Conservation (phyloP, 2,888 invertebrate genomes). For the Drymonia ruficornis region DNA sequence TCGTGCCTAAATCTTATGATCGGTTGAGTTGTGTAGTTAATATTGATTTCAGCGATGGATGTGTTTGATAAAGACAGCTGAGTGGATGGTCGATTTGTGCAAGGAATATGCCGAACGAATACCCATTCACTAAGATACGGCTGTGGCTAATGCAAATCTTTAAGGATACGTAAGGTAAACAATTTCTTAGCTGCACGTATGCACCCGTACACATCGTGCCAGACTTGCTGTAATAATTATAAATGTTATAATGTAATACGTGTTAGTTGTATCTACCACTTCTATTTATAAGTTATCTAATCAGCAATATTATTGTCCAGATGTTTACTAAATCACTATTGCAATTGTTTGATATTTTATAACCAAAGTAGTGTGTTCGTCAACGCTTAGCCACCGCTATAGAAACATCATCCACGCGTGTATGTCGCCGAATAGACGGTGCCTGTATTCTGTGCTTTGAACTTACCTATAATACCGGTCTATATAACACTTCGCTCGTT, state of each 20-base stretch:
- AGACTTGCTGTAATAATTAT: constrained; percentile 2
- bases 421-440: constrained; percentile 32
- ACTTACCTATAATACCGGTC: constrained; percentile 53
- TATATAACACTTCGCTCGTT: constrained; percentile 77
- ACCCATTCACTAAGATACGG: neutral
- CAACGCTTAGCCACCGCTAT: constrained; percentile 40
- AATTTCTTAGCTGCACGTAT: constrained; percentile 11
- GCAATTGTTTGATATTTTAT: neutral
- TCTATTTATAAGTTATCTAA: neutral
- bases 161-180: constrained; percentile 7
- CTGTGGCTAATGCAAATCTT: neutral
- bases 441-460: constrained; percentile 51
- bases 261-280: constrained; percentile 1
- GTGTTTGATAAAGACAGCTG: neutral
- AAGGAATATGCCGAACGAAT: neutral
- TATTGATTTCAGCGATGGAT: constrained; percentile 5
- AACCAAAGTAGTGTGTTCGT: neutral
- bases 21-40: constrained; percentile 17
- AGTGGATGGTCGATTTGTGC: neutral
- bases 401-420: constrained; percentile 20
- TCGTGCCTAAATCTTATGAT: constrained; percentile 51
- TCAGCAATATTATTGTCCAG: neutral
- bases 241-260: neutral
- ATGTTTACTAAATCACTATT: neutral
- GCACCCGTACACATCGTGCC: constrained; percentile 7